A percentile compares a stretch with the other conserved stretches of the same genome.
phyloP scores from a whole-genome alignment of 1,140 invertebrate genomes.

The Augochlora pura region DNA sequence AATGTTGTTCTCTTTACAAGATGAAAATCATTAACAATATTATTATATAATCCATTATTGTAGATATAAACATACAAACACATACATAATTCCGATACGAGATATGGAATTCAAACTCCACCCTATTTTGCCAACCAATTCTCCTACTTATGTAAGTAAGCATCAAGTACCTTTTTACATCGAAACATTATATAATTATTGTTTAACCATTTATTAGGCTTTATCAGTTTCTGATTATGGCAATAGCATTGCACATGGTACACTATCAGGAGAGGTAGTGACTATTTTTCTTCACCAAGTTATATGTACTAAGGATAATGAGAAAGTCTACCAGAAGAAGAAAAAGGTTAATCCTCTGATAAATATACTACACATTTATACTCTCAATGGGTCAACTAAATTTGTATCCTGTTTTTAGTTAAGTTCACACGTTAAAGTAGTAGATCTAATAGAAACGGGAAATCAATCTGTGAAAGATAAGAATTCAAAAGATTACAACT shows the following conservation, averaged over 20 bases:
- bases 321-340: constrained; percentile 68
- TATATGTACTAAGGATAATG: constrained; percentile 68
- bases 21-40: constrained; percentile 9
- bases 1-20: constrained; percentile 20
- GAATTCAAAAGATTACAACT: constrained; percentile 63
- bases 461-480: constrained; percentile 49
- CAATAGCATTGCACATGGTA: constrained; percentile 78
- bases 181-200: neutral
- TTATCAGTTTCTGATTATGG: constrained; percentile 71
- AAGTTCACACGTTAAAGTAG: constrained; percentile 55
- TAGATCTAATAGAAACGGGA: constrained; percentile 54
- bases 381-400: neutral
- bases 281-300: constrained; percentile 77
- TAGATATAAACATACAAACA: constrained; percentile 71
- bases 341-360: constrained; percentile 61
- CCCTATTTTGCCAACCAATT: constrained; percentile 73
- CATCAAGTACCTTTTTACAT: neutral
- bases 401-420: constrained; percentile 38
- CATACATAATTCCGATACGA: constrained; percentile 72
- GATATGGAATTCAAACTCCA: constrained; percentile 73
- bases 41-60: constrained; percentile 37
- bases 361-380: neutral
- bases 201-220: constrained; percentile 50
- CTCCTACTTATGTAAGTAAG: constrained; percentile 70
- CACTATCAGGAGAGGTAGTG: constrained; percentile 76